A percentile compares a stretch with the other conserved stretches of the same genome.
Evolutionary conservation across 2,113 vertebrate genomes (phyloP).

Genomic region (Sapajus apella): DNA sequence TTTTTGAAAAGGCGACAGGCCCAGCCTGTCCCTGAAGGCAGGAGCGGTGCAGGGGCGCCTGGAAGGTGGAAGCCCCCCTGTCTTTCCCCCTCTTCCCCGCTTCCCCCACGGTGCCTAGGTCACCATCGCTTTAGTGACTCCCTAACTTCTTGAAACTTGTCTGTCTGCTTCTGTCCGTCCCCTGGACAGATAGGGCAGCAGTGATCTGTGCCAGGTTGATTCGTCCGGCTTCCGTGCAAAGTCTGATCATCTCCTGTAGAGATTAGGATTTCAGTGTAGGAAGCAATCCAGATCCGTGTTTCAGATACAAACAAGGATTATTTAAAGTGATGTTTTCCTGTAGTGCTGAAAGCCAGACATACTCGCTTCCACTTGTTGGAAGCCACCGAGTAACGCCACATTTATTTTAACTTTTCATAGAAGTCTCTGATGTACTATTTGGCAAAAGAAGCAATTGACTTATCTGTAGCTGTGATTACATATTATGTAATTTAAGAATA

Average conservation of each 20-base stretch:
- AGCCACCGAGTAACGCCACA: background rate
- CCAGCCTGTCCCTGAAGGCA: background rate
- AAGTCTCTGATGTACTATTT: background rate
- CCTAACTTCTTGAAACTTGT: conserved; percentile 55
- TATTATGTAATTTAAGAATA: background rate
- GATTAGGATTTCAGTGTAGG: background rate
- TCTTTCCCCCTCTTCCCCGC: too few relatives aligned
- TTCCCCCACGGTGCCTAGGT: background rate
- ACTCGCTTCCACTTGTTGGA: background rate
- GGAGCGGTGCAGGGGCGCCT: background rate
- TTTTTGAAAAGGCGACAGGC: background rate
- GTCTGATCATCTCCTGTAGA: conserved; percentile 18
- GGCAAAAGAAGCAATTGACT: background rate
- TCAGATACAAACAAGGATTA: background rate
- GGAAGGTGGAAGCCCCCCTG: background rate
- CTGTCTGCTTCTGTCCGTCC: background rate
- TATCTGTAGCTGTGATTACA: background rate
- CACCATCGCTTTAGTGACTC: background rate
- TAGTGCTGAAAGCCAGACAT: background rate
- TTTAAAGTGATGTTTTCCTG: background rate
- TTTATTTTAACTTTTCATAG: conserved; percentile 16
- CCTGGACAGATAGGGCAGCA: background rate
- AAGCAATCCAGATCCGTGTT: background rate
- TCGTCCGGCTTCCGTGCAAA: conserved; percentile 7
- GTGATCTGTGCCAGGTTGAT: background rate